Evolutionary conservation across 2,888 invertebrate species (phyloP), one percentile per base, ranked within the genome.

Genomic region (Hipparchia semele): DNA sequence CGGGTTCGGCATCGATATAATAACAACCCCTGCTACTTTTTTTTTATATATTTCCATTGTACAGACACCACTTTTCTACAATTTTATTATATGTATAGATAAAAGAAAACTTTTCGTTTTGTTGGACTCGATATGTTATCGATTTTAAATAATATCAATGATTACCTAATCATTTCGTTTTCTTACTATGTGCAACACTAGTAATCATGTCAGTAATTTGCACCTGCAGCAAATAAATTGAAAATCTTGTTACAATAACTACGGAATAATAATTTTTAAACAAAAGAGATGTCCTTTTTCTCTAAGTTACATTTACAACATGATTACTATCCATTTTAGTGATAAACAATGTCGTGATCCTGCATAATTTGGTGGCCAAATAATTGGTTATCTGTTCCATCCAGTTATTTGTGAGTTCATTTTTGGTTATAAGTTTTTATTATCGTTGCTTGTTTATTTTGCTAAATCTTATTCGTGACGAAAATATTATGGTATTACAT

Each of bases 371-470:
- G 77, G 79, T 82, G 68, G 45, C 53, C n/a, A 73, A 75, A 76
- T 71, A 73, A 64, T 73, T 74, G 71, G 71, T 76, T 77, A 82
- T 80, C 77, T 79, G 79, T 81, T 80, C 76, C 84, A 64, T 3
- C 51, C 58, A 8, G 81, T 83, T 85, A 84, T 83, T 80, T 80
- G 87, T 89, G 86, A 87, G 89, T 88, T 86, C 84, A 86, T 84
- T 87, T 86, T 89, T 90, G 87, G 76, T 85, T 51, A 65, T 33
- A 65, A 23, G 83, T 84, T 86, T 84, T 81, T 83, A 71, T 73
- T 75, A 51, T 78, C 74, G 75, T 80, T 80, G 79, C 67, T 74
- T 72, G 66, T 39, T 39, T 4, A 39, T 39, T 39, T 78, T 79
- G 79, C 39, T 68, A 66, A 62, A 71, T 67, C 56, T 64, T 53